These are phyloP conservation scores for Gobio occitaniae DNA, from an alignment of 2,797 vertebrate genomes.

Conservation along the genomic window DNA sequence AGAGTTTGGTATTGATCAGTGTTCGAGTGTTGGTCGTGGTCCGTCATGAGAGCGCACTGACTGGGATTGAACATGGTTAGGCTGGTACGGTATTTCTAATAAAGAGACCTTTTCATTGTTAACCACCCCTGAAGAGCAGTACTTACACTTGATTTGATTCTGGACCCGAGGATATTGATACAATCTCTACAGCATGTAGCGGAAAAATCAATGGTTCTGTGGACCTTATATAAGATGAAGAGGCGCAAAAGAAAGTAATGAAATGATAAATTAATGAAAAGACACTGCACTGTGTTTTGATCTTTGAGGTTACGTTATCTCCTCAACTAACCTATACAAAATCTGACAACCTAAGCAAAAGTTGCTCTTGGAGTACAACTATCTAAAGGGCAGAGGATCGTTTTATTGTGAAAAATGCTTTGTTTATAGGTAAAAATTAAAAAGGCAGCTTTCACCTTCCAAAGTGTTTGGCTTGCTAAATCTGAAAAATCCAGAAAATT, in stretches of 20 bases:
- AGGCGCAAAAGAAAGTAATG: slow-evolving; percentile 14
- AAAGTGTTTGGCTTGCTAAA: neutral
- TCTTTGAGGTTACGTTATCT: slow-evolving; percentile 20
- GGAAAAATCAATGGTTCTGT: slow-evolving; percentile 69
- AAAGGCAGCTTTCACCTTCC: neutral
- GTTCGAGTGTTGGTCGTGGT: slow-evolving; percentile 65
- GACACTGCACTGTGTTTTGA: slow-evolving; percentile 17
- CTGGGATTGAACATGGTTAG: slow-evolving; percentile 67
- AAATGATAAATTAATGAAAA: slow-evolving; percentile 46
- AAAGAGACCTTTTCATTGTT: slow-evolving; percentile 74
- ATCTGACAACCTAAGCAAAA: slow-evolving; percentile 11
- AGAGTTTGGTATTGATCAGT: slow-evolving; percentile 64
- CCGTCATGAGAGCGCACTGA: slow-evolving; percentile 61
- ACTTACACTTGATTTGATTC: slow-evolving; percentile 80
- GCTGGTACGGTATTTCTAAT: slow-evolving; percentile 74
- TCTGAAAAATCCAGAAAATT: neutral
- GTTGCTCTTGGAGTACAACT: slow-evolving; percentile 1
- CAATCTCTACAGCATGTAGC: slow-evolving; percentile 73
- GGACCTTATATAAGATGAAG: slow-evolving; percentile 60
- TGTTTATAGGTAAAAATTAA: neutral
- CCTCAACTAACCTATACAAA: slow-evolving; percentile 20
- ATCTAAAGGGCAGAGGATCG: slow-evolving; percentile 1
- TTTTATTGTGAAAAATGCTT: neutral
- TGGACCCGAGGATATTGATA: slow-evolving; percentile 86
- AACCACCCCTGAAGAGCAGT: slow-evolving; percentile 75